Evolutionary conservation across 1,140 invertebrate genomes (phyloP), one percentile per base, ranked within the genome.

Genomic region (Drosophila malerkotliana): DNA sequence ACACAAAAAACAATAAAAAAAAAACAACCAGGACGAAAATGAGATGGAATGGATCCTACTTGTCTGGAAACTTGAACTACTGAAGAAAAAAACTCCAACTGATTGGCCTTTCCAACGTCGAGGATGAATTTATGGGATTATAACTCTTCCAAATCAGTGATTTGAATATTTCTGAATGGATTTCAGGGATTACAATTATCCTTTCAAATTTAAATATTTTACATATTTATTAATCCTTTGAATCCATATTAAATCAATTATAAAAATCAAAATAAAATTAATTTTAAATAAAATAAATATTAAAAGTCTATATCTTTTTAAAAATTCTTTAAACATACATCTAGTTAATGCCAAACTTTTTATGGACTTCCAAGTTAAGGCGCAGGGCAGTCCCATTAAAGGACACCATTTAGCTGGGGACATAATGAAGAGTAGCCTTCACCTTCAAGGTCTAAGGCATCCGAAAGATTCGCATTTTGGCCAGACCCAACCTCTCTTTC

Each of bases 21-120:
- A 18, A 18, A 18, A 18, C n/a, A n/a, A 37, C n/a, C 48, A 10
- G 39, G 28, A 47, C 9, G 15, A 37, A 37, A 37, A 37, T 37
- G 10, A 68, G 53, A 18, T 63, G 61, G 61, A 48, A 47, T 57
- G 61, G 53, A 63, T 57, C 53, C 61, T 57, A 54, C 62, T 53
- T 69, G 66, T 69, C 66, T 68, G 61, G 61, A 49, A 67, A 55
- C 49, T 67, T 69, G 7, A 48, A 37, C 12, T 68, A 12, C n/a
- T 21, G 10, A 14, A 30, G 14, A 64, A 61, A 53, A 47, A 34
- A 28, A 28, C 47, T 45, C 47, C 21, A 57, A 21, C 55, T 63
- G 53, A 63, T 63, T 63, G 61, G 61, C 28, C 39, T 18, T 58
- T 18, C 14, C 18, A 51, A 3, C 7, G 18, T 8, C 18, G 18